phyloP scores from a whole-genome alignment of 1,140 invertebrate genomes.

The Ips typographus region DNA sequence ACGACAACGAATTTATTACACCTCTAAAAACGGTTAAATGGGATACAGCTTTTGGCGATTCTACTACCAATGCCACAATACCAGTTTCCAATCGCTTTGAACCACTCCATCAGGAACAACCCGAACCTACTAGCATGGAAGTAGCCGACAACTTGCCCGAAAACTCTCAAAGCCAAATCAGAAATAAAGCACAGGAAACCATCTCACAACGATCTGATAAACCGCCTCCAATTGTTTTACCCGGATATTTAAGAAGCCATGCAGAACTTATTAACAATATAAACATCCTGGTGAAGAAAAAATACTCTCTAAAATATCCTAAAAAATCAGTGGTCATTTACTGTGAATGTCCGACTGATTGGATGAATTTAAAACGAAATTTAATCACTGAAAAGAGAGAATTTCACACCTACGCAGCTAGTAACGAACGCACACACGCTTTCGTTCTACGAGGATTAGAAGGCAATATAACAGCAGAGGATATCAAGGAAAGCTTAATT shows the following conservation, averaged over 20 bases:
- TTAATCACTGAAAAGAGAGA: background rate
- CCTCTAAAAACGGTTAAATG: no score
- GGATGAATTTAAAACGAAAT: background rate
- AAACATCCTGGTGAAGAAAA: background rate
- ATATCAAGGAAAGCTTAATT: background rate
- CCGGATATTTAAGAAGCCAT: background rate
- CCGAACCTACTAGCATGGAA: background rate
- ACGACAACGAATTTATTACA: no score
- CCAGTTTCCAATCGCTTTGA: constrained; percentile 22
- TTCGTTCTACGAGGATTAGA: constrained; percentile 7
- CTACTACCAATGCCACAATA: no score
- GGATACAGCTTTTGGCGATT: no score
- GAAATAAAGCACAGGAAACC: background rate
- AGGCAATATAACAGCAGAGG: background rate
- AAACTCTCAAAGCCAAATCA: background rate
- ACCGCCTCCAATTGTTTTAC: background rate
- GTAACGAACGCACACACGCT: background rate
- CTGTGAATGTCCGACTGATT: background rate
- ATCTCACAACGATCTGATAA: background rate
- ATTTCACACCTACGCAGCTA: background rate
- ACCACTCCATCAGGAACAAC: constrained; percentile 47
- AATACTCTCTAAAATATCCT: background rate
- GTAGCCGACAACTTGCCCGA: background rate
- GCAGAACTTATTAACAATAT: background rate
- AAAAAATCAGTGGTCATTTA: background rate